These are phyloP conservation scores for Peromyscus melanophrys DNA, from an alignment of 2,797 vertebrate genomes.

Conservation along the genomic window DNA sequence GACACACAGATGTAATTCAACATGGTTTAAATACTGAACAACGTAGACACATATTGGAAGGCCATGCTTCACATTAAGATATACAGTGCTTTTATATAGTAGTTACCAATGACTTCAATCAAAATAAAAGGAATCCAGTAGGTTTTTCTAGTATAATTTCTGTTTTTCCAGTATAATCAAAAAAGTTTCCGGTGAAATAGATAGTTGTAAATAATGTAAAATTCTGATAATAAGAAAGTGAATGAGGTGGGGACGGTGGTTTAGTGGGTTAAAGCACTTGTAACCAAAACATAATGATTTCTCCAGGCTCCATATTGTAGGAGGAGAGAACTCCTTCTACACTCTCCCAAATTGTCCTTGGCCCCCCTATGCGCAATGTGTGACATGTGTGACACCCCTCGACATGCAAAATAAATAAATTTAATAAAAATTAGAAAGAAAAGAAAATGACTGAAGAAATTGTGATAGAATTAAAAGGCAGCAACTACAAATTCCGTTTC, in stretches of 20 bases:
- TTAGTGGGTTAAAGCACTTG: background rate
- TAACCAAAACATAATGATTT: background rate
- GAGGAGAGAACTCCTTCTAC: background rate
- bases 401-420: background rate
- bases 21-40: background rate
- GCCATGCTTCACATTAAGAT: background rate
- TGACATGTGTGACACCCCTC: too few species aligned
- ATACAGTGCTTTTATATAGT: background rate
- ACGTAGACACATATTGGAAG: background rate
- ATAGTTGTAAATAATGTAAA: background rate
- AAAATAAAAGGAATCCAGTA: background rate
- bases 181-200: background rate
- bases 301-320: background rate
- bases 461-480: background rate
- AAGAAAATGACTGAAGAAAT: slow-evolving; percentile 16
- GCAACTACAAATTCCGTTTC: background rate
- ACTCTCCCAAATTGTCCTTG: background rate
- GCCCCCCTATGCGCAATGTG: background rate
- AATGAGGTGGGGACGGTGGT: accelerated
- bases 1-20: background rate
- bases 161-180: background rate
- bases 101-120: background rate
- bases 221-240: background rate
- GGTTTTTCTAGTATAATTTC: background rate
- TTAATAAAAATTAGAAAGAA: background rate